Conservation (phyloP, 1,140 invertebrate species). For the Apis dorsata region DNA sequence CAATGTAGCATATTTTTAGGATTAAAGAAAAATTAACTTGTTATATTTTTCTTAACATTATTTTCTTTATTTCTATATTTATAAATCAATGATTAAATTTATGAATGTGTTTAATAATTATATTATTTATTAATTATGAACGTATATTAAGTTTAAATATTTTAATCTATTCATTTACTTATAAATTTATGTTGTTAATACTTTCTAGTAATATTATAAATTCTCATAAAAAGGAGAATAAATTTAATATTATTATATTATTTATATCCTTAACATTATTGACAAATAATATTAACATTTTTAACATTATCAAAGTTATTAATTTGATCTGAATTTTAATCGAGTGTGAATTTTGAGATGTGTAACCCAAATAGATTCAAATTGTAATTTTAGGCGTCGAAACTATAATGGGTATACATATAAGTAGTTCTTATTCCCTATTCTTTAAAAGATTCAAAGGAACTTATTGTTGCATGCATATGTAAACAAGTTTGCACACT, state of each 20-base stretch:
- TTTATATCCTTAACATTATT: too few species aligned
- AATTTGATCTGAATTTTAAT: not conserved
- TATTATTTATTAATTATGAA: not conserved
- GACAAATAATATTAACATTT: not conserved
- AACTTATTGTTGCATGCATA: constrained; percentile 24
- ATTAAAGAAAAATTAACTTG: not conserved
- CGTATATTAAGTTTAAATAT: not conserved
- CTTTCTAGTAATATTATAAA: too few species aligned
- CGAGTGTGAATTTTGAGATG: not conserved
- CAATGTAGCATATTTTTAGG: not conserved
- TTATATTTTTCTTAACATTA: not conserved
- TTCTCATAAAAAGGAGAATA: too few species aligned
- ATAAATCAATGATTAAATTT: not conserved
- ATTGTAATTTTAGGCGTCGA: not conserved
- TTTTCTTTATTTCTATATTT: not conserved
- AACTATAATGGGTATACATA: not conserved
- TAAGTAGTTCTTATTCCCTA: not conserved
- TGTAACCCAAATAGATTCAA: not conserved
- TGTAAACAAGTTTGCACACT: constrained; percentile 23
- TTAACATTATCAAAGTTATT: not conserved
- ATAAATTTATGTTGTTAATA: not conserved
- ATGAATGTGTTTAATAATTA: not conserved
- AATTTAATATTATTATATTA: too few species aligned
- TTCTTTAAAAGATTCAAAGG: not conserved
- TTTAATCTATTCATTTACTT: not conserved